phyloP scores from a whole-genome alignment of 2,113 vertebrate genomes.

The Columba janthina region DNA sequence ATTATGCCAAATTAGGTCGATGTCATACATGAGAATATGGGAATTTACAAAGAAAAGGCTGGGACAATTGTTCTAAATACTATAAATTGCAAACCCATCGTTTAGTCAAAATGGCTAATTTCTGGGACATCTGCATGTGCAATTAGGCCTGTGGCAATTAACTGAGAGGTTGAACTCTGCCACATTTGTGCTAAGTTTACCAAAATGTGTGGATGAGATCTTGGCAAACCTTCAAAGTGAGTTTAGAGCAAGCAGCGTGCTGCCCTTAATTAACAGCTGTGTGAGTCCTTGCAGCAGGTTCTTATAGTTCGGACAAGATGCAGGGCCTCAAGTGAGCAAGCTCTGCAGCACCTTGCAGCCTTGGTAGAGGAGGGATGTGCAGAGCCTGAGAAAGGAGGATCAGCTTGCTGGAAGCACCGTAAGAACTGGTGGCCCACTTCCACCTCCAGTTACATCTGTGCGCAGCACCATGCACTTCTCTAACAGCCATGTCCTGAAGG shows the following conservation, averaged over 20 bases:
- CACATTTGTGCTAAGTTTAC: not conserved
- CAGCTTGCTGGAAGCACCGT: not conserved
- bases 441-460: not conserved
- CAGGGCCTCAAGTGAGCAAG: not conserved
- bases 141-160: not conserved
- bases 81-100: not conserved
- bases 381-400: not conserved
- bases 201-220: accelerated
- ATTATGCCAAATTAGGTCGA: not conserved
- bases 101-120: not conserved
- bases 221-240: not conserved
- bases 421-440: not conserved
- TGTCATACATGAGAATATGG: not conserved
- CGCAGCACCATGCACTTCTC: not conserved
- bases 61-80: not conserved
- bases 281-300: not conserved
- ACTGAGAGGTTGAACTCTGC: not conserved
- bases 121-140: not conserved
- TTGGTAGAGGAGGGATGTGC: not conserved
- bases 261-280: not conserved
- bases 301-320: not conserved
- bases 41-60: not conserved
- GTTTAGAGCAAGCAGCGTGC: not conserved
- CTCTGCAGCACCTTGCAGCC: accelerated
- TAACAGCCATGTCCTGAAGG: not conserved